Evolutionary conservation across 2,113 vertebrate genomes (phyloP), one percentile per base, ranked within the genome.

Genomic region (Nothoprocta pentlandii): DNA sequence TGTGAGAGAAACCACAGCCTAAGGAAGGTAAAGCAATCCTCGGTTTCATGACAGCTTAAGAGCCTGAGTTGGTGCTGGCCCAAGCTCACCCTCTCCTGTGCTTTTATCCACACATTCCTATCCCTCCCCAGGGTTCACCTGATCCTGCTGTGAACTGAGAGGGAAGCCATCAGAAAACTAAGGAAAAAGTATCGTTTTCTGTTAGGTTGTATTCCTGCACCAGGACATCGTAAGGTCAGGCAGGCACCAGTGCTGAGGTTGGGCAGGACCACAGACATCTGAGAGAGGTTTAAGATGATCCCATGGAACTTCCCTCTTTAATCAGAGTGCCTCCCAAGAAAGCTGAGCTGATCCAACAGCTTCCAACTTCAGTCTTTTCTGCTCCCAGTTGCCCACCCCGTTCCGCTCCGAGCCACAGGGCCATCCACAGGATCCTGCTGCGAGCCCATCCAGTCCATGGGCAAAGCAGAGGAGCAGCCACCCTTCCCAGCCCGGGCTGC

Each of bases 101-200:
- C 7, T n/a, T 81, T 81, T 41, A 59, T 44, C 85, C 85, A 34
- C 16, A 21, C 61, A 36, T 79, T 84, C 81, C 87, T 22, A 1
- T 16, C 39, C 70, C 70, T 91, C 51, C 81, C 90, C 85, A 87
- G 66, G 69, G 88, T 81, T 90, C 85, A 68, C 41, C 87, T 34
- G 90, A 64, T 76, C 90, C 88, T 82, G 79, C 90, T 91, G 90
- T n/a, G 22, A 90, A 47, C 51, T 0, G 36, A 74, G 84, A 89
- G 56, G 22, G 41, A 91, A 89, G 17, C 32, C 69, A 51, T 4
- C 56, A 67, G 47, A 54, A 84, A 85, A 54, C 22, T 8, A 41
- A 44, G 39, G 26, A 69, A 63, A 26, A 63, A 9, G 41, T 59
- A 68, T 77, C 1, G 0, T 73, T 78, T 93, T 69, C 70, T 62